Conservation (phyloP, 2,797 vertebrate genomes). For the Tokudaia muenninki region DNA sequence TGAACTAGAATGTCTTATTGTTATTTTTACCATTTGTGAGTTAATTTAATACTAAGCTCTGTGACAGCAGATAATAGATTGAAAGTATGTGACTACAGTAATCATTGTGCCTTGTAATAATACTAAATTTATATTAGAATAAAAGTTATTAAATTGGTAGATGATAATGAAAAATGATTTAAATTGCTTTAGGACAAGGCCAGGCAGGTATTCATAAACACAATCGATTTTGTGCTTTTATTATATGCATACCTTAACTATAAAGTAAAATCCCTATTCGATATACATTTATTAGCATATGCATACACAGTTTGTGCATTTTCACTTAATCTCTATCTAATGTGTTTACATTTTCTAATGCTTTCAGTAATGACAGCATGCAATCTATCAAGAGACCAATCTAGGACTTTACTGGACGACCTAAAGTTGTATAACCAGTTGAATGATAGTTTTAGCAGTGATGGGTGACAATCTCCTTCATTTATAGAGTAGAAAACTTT, state of each 20-base stretch:
- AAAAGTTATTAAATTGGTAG: slow-evolving; percentile 52
- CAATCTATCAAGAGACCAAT: background rate
- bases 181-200: background rate
- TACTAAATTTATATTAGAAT: background rate
- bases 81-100: background rate
- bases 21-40: background rate
- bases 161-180: slow-evolving; percentile 42
- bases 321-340: background rate
- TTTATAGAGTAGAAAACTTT: background rate
- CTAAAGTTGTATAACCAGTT: slow-evolving; percentile 8
- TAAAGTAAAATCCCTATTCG: background rate
- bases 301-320: background rate
- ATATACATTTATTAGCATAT: background rate
- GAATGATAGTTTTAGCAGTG: background rate
- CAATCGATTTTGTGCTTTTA: background rate
- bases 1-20: background rate
- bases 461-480: background rate
- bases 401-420: background rate
- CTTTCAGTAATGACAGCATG: background rate
- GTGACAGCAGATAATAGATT: slow-evolving; percentile 40
- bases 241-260: background rate
- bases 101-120: background rate
- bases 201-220: background rate
- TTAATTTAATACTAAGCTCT: slow-evolving; percentile 10
- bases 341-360: background rate